phyloP scores from a whole-genome alignment of 2,888 invertebrate genomes.

The Drosophila paucipuncta region DNA sequence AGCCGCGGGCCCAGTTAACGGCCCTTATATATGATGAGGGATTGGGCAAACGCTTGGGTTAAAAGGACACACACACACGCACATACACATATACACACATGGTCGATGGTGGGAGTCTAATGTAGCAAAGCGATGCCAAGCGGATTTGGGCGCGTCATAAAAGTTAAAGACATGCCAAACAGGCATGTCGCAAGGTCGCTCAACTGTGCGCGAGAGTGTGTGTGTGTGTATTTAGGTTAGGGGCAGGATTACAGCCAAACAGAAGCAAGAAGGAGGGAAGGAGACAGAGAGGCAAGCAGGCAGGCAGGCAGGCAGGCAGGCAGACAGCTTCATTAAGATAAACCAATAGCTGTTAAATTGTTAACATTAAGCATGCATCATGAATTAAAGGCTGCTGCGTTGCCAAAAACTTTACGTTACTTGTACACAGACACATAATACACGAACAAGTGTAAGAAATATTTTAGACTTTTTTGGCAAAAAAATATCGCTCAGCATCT shows the following conservation, averaged over 20 bases:
- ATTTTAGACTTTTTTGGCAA: too few species aligned
- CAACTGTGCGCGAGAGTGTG: conserved; percentile 46
- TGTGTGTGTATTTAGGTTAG: conserved; percentile 60
- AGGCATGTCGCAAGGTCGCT: conserved; percentile 56
- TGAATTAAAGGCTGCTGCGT: conserved; percentile 69
- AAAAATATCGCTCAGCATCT: not conserved
- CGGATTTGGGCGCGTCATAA: conserved; percentile 75
- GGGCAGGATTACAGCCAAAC: conserved; percentile 36
- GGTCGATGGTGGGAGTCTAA: conserved; percentile 20
- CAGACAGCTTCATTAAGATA: conserved; percentile 81
- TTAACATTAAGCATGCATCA: conserved; percentile 80
- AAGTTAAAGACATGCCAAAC: conserved; percentile 74
- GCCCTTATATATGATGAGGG: conserved; percentile 48
- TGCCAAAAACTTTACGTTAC: conserved; percentile 60
- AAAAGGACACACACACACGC: not conserved
- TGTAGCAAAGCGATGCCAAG: conserved; percentile 62
- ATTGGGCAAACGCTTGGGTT: conserved; percentile 33
- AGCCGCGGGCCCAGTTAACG: conserved; percentile 45
- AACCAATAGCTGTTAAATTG: conserved; percentile 81
- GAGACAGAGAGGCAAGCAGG: conserved; percentile 1
- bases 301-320: conserved; percentile 49
- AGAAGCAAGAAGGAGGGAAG: conserved; percentile 25
- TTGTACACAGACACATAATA: conserved; percentile 22
- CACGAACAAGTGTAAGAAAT: not conserved
- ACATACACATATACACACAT: not conserved